phyloP scores from a whole-genome alignment of 2,888 invertebrate genomes.

The Diabrotica balteata region DNA sequence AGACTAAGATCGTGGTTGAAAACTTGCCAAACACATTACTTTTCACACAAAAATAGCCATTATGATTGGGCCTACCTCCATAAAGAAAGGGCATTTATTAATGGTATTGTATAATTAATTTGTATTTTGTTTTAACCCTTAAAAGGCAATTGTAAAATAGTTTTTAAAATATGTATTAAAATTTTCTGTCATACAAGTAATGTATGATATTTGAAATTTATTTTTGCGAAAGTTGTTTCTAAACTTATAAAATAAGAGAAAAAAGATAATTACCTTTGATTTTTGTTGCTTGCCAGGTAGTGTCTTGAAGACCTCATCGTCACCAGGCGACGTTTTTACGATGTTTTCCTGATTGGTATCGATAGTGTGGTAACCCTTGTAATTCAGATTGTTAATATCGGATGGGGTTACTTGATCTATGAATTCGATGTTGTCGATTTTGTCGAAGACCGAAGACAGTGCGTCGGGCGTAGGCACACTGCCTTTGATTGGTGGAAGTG shows the following conservation, averaged over 20 bases:
- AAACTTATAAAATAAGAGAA: background rate
- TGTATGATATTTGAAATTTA: no score
- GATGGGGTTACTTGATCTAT: slow-evolving; percentile 72
- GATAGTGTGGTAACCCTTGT: slow-evolving; percentile 56
- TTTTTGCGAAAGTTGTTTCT: no score
- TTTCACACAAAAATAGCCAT: no score
- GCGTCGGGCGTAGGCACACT: slow-evolving; percentile 62
- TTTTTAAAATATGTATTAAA: no score
- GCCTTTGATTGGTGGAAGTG: slow-evolving; percentile 53
- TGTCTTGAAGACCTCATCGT: slow-evolving; percentile 45
- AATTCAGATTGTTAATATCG: slow-evolving; percentile 63
- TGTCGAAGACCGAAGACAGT: slow-evolving; percentile 54
- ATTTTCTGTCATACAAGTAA: no score
- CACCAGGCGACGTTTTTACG: slow-evolving; percentile 49
- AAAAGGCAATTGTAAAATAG: no score
- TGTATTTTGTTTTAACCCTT: no score
- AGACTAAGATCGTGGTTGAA: no score
- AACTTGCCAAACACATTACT: no score
- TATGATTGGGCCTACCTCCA: no score
- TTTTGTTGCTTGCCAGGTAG: slow-evolving; percentile 41
- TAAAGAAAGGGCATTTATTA: no score
- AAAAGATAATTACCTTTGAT: slow-evolving; percentile 33
- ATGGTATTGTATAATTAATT: no score
- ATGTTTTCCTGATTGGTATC: slow-evolving; percentile 61
- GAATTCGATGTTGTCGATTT: slow-evolving; percentile 65